Base-by-base conservation (phyloP, 2,797 vertebrate genomes). In the Gallinago nigripennis region DNA sequence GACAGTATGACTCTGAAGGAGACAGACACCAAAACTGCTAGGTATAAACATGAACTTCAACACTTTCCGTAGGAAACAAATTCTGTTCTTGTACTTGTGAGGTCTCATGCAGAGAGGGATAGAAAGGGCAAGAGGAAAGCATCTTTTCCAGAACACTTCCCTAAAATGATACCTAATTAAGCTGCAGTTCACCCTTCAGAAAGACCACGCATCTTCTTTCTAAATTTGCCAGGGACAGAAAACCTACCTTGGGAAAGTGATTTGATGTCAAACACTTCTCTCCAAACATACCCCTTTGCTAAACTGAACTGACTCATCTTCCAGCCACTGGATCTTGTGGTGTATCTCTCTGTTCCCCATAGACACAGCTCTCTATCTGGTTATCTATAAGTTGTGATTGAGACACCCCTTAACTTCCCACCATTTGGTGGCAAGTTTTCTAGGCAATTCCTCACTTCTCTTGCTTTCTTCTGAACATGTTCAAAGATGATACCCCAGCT, bases 331-430 rank as follows among this genome's bases (percentile, higher is more conserved):
- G 9, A 46, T 31, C 58, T 35, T 41, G 37, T 6, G 46, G 30
- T 5, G 28, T 31, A 15, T 24, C 50, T 33, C 4, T 11, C 68
- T 28, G 24, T 18, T 30, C 21, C 6, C 28, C 58, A 14, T 1
- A 5, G 57, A 16, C 46, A 6, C 1, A 50, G 51, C 12, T 71
- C 39, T 51, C 3, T 28, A 9, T 3, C 11, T 43, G 72, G 43
- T 15, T 66, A 72, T 28, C 41, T 19, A 1, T 1, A 50, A 0
- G 0, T n/a, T 9, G 20, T 3, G 14, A 72, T 21, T 50, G 61
- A 64, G 50, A 37, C 39, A 83, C 9, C 31, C 5, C 19, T 33
- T 33, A 35, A 66, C 19, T 45, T 46, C 16, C 41, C 31, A 18
- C 45, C 2, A 0, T 16, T 45, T 57, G 53, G 6, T 1, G 1